These are phyloP conservation scores for Xenentodon cancila DNA, from an alignment of 2,797 vertebrate genomes.

Conservation along the genomic window DNA sequence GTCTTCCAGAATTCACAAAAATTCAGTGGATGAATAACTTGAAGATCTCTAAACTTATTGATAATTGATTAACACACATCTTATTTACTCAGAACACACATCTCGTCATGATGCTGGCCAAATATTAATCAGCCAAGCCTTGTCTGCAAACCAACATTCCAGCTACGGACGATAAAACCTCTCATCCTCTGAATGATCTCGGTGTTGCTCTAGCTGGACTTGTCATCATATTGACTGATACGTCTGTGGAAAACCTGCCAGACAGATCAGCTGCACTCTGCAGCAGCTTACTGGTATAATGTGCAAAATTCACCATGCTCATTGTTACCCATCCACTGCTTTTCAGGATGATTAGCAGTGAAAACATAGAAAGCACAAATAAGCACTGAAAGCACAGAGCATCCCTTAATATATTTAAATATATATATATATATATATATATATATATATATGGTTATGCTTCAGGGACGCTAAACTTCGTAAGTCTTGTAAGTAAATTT, in stretches of 20 bases:
- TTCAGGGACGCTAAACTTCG: no score
- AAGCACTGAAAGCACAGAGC: slow-evolving; percentile 27
- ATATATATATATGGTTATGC: no score
- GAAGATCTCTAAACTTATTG: not conserved
- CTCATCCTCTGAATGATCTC: slow-evolving; percentile 54
- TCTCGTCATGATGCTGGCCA: slow-evolving; percentile 9
- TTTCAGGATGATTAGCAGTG: slow-evolving; percentile 61
- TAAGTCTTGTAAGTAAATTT: no score
- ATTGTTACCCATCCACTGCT: slow-evolving; percentile 51
- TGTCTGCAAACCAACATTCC: slow-evolving; percentile 33
- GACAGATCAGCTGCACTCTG: slow-evolving; percentile 62
- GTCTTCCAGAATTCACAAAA: not conserved
- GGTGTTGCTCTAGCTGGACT: slow-evolving; percentile 63
- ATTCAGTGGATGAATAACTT: not conserved
- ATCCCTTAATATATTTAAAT: no score
- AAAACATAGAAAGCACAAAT: slow-evolving; percentile 39
- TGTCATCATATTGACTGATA: slow-evolving; percentile 77
- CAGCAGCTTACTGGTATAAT: slow-evolving; percentile 58
- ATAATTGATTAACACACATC: slow-evolving; percentile 1
- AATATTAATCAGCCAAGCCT: slow-evolving; percentile 19
- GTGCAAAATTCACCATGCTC: slow-evolving; percentile 60
- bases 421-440: no score
- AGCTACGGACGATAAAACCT: slow-evolving; percentile 52
- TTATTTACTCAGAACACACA: slow-evolving; percentile 12
- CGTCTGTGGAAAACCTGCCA: slow-evolving; percentile 61